phyloP scores from a whole-genome alignment of 37 sponge, comb jelly and placozoan species.

The Oopsacas minuta region DNA sequence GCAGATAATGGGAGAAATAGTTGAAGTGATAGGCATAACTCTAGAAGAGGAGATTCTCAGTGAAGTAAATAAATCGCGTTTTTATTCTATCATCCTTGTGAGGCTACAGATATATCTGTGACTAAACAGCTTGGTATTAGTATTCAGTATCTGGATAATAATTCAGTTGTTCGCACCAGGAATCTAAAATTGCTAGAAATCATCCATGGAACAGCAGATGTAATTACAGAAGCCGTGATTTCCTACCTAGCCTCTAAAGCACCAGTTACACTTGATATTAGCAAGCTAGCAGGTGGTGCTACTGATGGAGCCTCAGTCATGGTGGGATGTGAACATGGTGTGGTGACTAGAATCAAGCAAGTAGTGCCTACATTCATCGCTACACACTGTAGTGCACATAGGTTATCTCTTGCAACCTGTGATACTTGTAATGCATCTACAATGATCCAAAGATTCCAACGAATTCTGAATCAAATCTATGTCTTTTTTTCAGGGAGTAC shows the following conservation, averaged over 20 bases:
- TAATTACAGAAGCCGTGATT: not conserved
- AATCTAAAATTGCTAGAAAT: slow-evolving; percentile 20
- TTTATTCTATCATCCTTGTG: no score
- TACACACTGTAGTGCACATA: slow-evolving; percentile 20
- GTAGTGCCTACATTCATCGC: not conserved
- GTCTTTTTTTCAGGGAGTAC: slow-evolving; percentile 14
- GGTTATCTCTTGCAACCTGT: slow-evolving; percentile 5
- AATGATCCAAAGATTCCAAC: slow-evolving; percentile 18
- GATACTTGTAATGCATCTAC: slow-evolving; percentile 12
- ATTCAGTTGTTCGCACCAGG: not conserved
- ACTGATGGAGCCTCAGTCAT: slow-evolving; percentile 11
- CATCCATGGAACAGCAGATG: slow-evolving; percentile 14
- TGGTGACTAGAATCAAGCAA: not conserved
- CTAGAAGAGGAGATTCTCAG: no score
- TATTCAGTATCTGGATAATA: slow-evolving; percentile 21
- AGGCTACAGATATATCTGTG: slow-evolving; percentile 14
- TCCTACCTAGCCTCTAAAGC: slow-evolving; percentile 16
- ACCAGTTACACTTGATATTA: slow-evolving; percentile 18
- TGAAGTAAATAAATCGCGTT: no score
- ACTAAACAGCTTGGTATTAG: slow-evolving; percentile 21
- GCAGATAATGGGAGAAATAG: no score
- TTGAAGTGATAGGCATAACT: no score
- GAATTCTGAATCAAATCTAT: slow-evolving; percentile 11
- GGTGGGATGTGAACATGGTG: not conserved
- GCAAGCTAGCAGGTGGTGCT: slow-evolving; percentile 19